phyloP scores from a whole-genome alignment of 2,888 invertebrate species.

The Ectropis crepuscularia region DNA sequence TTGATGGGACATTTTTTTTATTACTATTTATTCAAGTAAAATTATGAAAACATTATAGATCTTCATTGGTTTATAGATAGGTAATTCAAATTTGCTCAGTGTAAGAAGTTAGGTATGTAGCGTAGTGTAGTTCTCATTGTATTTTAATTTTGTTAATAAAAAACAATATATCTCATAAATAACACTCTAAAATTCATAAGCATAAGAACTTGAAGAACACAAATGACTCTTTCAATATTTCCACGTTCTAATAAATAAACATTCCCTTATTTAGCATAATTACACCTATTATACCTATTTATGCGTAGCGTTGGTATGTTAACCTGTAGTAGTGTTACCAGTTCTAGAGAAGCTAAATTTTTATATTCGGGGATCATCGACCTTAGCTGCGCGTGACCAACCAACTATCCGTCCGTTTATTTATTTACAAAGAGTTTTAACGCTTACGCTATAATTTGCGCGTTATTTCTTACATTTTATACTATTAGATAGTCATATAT shows the following conservation, averaged over 20 bases:
- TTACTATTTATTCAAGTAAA: no score
- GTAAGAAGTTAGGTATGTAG: no score
- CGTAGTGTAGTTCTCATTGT: no score
- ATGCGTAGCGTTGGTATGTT: conserved; percentile 7
- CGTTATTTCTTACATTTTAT: conserved; percentile 6
- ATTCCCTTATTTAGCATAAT: conserved; percentile 1
- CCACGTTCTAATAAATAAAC: neutral
- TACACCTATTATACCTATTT: neutral
- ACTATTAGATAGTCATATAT: neutral
- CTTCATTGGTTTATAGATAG: no score
- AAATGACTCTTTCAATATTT: neutral
- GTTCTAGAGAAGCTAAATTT: conserved; percentile 35
- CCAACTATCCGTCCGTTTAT: conserved; percentile 39
- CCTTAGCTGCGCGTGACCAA: conserved; percentile 40
- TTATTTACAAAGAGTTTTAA: conserved; percentile 40
- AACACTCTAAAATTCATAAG: no score
- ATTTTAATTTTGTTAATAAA: no score
- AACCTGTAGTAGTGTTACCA: conserved; percentile 31
- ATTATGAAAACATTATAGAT: no score
- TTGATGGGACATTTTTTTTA: no score
- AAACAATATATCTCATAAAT: no score
- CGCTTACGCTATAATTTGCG: conserved; percentile 30
- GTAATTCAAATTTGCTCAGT: no score
- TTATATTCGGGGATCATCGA: conserved; percentile 38
- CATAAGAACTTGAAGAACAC: no score